These are phyloP conservation scores for Hyposmocoma kahamanoa DNA, from an alignment of 1,140 invertebrate species.

Conservation along the genomic window DNA sequence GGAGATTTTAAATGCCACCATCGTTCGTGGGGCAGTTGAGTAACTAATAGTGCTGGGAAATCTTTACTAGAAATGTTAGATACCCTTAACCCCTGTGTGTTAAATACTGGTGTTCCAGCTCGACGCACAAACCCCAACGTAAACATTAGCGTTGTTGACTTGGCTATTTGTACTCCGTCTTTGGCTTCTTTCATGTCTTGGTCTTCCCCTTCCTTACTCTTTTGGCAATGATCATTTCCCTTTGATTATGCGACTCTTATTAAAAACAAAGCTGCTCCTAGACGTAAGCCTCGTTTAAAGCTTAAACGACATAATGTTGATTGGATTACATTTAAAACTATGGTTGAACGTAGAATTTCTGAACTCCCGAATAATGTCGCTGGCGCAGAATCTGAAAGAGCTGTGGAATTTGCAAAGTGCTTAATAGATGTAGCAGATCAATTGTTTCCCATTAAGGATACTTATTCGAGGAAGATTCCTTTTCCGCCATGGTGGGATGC, in stretches of 20 bases:
- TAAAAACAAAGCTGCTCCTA: neutral
- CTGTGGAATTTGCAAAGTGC: neutral
- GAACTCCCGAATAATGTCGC: neutral
- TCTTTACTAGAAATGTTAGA: conserved; percentile 2
- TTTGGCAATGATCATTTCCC: conserved; percentile 10
- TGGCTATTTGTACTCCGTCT: conserved; percentile 1
- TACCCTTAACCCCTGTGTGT: neutral
- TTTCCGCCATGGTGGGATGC: conserved; percentile 9
- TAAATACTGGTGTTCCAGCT: conserved; percentile 3
- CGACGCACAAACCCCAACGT: neutral
- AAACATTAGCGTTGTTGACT: conserved; percentile 1
- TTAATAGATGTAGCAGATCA: neutral
- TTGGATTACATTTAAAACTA: neutral
- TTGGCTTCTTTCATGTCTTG: conserved; percentile 3
- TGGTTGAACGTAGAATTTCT: neutral
- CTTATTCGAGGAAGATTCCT: neutral
- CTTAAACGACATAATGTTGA: neutral
- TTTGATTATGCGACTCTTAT: neutral
- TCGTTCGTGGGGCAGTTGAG: neutral
- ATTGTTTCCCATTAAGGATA: neutral
- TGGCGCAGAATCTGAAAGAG: neutral
- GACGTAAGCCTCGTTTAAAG: neutral
- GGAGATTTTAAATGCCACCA: conserved; percentile 8
- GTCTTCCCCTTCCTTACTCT: neutral
- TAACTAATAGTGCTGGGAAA: neutral